These are phyloP conservation scores for Pseudonaja textilis DNA, from an alignment of 2,113 vertebrate genomes.

Conservation along the genomic window DNA sequence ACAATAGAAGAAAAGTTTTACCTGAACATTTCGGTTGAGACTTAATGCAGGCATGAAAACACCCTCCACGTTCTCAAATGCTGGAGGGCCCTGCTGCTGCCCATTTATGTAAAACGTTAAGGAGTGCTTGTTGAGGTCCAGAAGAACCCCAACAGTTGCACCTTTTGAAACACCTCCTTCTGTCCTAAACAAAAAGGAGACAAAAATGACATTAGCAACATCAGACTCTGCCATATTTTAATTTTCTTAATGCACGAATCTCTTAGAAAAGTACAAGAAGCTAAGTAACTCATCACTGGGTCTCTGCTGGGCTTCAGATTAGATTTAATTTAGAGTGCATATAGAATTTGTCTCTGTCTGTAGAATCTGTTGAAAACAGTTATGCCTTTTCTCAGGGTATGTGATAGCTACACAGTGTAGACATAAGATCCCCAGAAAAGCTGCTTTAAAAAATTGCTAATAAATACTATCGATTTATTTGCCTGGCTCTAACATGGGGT, in stretches of 20 bases:
- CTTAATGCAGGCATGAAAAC: conserved; percentile 96
- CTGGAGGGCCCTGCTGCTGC: conserved; percentile 92
- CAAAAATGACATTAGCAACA: neutral
- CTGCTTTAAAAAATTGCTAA: neutral
- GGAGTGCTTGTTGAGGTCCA: conserved; percentile 90
- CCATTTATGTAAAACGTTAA: conserved; percentile 96
- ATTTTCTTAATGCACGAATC: neutral
- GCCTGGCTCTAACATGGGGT: neutral
- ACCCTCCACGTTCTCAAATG: conserved; percentile 90
- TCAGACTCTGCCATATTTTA: fast-evolving
- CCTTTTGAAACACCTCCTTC: conserved; percentile 94
- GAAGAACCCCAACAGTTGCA: conserved; percentile 86
- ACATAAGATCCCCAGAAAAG: neutral
- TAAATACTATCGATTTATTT: neutral
- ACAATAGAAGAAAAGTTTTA: conserved; percentile 47
- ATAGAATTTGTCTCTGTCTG: neutral
- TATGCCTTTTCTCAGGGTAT: neutral
- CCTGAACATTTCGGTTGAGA: conserved; percentile 98
- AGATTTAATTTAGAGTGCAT: neutral
- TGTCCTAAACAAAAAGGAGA: conserved; percentile 72
- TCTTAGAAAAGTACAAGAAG: neutral
- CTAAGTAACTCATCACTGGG: neutral
- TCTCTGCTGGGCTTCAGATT: neutral
- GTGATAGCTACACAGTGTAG: neutral
- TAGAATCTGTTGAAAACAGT: neutral